phyloP scores from a whole-genome alignment of 2,113 vertebrate species.

The Tragelaphus imberbis region DNA sequence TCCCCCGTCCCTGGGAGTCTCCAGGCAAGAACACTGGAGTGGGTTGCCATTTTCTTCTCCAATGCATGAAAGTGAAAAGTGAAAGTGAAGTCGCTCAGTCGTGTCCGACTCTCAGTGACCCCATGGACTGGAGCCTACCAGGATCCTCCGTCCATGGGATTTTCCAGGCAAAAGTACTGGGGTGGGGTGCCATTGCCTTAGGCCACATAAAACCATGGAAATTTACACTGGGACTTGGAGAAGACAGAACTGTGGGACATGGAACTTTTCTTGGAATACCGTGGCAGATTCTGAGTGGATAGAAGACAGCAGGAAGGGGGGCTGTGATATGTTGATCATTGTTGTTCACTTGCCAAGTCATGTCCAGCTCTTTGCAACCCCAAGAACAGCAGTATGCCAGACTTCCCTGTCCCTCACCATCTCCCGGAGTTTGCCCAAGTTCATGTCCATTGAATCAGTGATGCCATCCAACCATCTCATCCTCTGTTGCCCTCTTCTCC shows the following conservation, averaged over 20 bases:
- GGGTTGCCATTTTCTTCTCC: too few species aligned
- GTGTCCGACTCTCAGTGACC: too few species aligned
- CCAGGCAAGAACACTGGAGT: too few species aligned
- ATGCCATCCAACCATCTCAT: background rate
- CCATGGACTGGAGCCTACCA: too few species aligned
- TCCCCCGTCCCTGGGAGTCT: too few species aligned
- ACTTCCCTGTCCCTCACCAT: background rate
- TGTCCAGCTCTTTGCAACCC: background rate
- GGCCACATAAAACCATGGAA: background rate
- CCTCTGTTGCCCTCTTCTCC: background rate
- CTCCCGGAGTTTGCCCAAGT: background rate
- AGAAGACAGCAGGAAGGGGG: background rate
- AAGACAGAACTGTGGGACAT: background rate
- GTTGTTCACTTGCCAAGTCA: background rate
- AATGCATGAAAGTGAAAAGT: too few species aligned
- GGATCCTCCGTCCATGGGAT: too few species aligned
- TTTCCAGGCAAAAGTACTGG: too few species aligned
- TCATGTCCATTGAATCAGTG: background rate
- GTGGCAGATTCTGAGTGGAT: background rate
- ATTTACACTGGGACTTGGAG: background rate
- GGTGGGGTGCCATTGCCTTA: too few species aligned
- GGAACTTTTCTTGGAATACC: background rate
- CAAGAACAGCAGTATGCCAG: background rate
- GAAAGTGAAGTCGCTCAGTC: too few species aligned
- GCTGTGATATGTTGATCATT: background rate